Percentiles rank a stretch among this genome's conserved stretches.
These are phyloP conservation scores for Riparia riparia DNA, from an alignment of 2,113 vertebrate species.

Conservation along the genomic window DNA sequence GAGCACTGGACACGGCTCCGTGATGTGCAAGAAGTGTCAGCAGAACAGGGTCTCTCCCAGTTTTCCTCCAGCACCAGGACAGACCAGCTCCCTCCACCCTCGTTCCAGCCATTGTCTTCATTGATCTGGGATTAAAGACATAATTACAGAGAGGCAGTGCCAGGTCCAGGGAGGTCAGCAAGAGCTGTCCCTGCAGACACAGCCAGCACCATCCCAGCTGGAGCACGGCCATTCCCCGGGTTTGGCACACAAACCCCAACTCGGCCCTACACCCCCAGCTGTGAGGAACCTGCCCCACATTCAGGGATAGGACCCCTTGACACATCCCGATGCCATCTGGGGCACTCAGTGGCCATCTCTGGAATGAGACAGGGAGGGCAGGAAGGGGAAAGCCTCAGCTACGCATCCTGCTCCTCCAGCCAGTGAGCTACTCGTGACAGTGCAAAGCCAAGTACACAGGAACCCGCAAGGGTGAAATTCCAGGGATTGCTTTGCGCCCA, in stretches of 20 bases:
- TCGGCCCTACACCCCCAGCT: not conserved
- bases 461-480: conserved; percentile 26
- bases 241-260: not conserved
- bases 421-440: not conserved
- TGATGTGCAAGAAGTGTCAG: not conserved
- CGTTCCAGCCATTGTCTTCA: not conserved
- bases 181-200: not conserved
- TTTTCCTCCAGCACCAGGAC: not conserved
- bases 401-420: not conserved
- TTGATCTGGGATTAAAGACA: not conserved
- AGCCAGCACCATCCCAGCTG: not conserved
- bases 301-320: not conserved
- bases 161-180: not conserved
- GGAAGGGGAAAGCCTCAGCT: not conserved
- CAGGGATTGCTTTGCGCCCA: not conserved
- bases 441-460: not conserved
- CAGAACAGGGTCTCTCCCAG: not conserved
- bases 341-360: not conserved
- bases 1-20: not conserved
- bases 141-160: not conserved
- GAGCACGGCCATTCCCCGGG: not conserved
- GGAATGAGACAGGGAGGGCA: not conserved
- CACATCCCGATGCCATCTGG: accelerated
- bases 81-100: not conserved
- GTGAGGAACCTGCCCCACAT: not conserved